These are phyloP conservation scores for Alca torda DNA, from an alignment of 2,797 vertebrate species.

Conservation along the genomic window DNA sequence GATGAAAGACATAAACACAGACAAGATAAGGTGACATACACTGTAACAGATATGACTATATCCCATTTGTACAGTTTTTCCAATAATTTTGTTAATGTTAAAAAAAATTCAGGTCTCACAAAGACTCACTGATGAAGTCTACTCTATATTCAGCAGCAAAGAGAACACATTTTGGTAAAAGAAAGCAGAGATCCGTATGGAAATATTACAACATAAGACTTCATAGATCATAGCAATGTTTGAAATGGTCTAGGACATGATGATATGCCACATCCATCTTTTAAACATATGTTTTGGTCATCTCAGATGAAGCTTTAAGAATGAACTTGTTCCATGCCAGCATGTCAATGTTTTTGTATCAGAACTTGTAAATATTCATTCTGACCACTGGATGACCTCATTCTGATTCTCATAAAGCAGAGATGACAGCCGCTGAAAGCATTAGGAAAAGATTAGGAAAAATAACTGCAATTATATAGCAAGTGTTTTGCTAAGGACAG, in stretches of 20 bases:
- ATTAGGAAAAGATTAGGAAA: neutral
- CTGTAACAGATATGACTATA: neutral
- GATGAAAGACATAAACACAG: neutral
- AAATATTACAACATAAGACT: neutral
- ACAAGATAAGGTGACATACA: neutral
- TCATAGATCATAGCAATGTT: neutral
- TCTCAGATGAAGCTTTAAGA: neutral
- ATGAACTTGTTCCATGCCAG: neutral
- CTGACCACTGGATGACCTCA: neutral
- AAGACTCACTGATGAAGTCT: neutral
- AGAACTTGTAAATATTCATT: constrained; percentile 1
- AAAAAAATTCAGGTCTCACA: neutral
- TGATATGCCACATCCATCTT: neutral
- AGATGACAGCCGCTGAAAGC: neutral
- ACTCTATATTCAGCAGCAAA: neutral
- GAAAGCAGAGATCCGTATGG: neutral
- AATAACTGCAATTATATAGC: neutral
- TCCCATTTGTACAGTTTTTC: neutral
- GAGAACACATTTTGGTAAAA: neutral
- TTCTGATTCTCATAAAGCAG: neutral
- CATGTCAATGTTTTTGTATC: neutral
- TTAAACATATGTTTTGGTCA: neutral
- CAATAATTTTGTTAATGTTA: neutral
- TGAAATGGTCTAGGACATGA: neutral
- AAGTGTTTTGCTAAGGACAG: neutral